Conservation (phyloP, 2,797 vertebrate genomes). For the Syndactyla subalaris region DNA sequence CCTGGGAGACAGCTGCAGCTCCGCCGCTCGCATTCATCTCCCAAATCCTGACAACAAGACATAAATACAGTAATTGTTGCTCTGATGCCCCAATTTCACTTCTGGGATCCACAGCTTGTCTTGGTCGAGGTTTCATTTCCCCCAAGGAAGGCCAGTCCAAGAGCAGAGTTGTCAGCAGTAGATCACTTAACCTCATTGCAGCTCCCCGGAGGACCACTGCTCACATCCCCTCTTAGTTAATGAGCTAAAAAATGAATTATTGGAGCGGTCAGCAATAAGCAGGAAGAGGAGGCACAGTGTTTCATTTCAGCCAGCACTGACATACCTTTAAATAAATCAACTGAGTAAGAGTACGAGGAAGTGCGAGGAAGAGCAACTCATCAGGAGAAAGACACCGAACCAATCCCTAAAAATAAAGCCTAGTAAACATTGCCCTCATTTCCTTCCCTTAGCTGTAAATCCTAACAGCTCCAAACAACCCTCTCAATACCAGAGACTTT, state of each 20-base stretch:
- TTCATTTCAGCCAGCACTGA: slow-evolving; percentile 67
- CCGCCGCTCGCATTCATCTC: rapidly evolving
- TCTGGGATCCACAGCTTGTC: slow-evolving; percentile 45
- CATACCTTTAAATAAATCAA: slow-evolving; percentile 81
- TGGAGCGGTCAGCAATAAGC: slow-evolving; percentile 73
- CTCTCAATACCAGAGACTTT: neutral
- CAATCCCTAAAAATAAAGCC: slow-evolving; percentile 30
- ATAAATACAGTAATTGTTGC: neutral
- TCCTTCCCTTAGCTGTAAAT: neutral
- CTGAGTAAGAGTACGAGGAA: neutral
- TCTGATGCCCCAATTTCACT: neutral
- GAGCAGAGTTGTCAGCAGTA: slow-evolving; percentile 76
- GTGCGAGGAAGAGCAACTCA: slow-evolving; percentile 36
- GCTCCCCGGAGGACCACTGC: slow-evolving; percentile 73
- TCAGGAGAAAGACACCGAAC: slow-evolving; percentile 11
- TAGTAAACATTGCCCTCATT: neutral
- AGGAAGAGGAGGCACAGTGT: slow-evolving; percentile 66
- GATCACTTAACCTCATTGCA: slow-evolving; percentile 73
- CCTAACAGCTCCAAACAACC: neutral
- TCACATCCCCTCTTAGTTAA: slow-evolving; percentile 80
- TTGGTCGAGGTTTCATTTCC: slow-evolving; percentile 41
- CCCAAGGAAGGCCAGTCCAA: slow-evolving; percentile 78
- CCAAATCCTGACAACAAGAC: neutral
- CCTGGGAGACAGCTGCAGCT: neutral
- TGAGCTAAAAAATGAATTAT: slow-evolving; percentile 85